These are phyloP conservation scores for Parauchenoglanis ngamensis DNA, from an alignment of 2,797 vertebrate species.

Conservation along the genomic window DNA sequence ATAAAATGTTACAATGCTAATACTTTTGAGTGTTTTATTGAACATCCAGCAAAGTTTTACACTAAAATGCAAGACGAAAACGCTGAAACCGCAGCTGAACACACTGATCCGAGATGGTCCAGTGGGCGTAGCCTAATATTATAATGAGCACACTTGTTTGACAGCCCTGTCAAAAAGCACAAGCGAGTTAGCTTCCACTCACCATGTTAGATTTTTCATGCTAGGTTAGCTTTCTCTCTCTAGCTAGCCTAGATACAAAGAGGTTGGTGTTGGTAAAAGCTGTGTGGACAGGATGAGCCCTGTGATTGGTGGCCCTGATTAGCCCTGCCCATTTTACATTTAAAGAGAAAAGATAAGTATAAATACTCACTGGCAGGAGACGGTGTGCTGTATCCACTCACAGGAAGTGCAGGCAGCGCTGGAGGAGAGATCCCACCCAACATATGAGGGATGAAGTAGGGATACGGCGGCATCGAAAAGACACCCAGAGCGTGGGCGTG, in stretches of 20 bases:
- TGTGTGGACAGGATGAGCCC: background rate
- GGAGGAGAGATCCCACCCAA: conserved; percentile 82
- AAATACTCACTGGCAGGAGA: conserved; percentile 87
- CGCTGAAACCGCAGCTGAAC: background rate
- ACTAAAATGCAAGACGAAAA: background rate
- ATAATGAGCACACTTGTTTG: background rate
- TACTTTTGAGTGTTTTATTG: background rate
- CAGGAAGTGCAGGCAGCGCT: conserved; percentile 77
- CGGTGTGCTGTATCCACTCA: conserved; percentile 86
- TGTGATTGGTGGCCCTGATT: background rate
- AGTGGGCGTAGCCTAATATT: conserved; percentile 1
- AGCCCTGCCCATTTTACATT: background rate
- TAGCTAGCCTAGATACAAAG: background rate
- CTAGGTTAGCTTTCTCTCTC: background rate
- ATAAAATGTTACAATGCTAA: background rate
- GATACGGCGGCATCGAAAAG: conserved; percentile 81
- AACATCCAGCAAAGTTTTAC: background rate
- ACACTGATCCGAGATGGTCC: background rate
- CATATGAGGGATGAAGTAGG: conserved; percentile 86
- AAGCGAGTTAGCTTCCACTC: background rate
- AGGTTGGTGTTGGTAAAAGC: background rate
- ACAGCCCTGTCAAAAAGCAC: background rate
- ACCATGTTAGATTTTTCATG: background rate
- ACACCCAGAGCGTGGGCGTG: conserved; percentile 71
- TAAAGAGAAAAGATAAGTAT: background rate